Evolutionary conservation across 2,113 vertebrate genomes (phyloP).

Genomic region (Drymodes brunneopygia): DNA sequence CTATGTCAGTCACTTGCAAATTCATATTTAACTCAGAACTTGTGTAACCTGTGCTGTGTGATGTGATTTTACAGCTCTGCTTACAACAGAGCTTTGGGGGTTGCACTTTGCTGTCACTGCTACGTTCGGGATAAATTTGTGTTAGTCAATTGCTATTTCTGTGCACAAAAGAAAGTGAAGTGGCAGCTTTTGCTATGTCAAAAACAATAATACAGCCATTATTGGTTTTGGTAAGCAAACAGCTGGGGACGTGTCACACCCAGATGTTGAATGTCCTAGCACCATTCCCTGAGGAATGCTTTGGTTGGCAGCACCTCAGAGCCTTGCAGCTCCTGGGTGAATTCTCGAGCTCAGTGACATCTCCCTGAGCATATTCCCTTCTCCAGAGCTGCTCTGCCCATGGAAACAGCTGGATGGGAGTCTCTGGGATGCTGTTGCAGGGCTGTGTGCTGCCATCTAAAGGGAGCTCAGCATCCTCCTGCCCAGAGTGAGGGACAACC

Average conservation of each 20-base stretch:
- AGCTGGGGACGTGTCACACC: fast-evolving
- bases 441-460: conserved; percentile 56
- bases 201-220: background rate
- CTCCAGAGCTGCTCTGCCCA: background rate
- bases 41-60: fast-evolving
- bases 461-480: background rate
- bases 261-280: background rate
- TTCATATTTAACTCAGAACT: background rate
- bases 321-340: background rate
- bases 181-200: background rate
- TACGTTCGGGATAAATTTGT: background rate
- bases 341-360: background rate
- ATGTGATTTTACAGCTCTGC: background rate
- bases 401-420: background rate
- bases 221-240: background rate
- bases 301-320: background rate
- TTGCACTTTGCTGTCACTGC: background rate
- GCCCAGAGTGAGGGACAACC: fast-evolving
- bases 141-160: background rate
- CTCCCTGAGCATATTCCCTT: background rate
- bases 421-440: background rate
- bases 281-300: background rate
- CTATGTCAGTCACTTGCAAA: background rate
- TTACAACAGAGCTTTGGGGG: background rate
- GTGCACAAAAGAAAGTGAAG: background rate